Base-by-base conservation (phyloP, 2,113 vertebrate species). In the Puntigrus tetrazona region DNA sequence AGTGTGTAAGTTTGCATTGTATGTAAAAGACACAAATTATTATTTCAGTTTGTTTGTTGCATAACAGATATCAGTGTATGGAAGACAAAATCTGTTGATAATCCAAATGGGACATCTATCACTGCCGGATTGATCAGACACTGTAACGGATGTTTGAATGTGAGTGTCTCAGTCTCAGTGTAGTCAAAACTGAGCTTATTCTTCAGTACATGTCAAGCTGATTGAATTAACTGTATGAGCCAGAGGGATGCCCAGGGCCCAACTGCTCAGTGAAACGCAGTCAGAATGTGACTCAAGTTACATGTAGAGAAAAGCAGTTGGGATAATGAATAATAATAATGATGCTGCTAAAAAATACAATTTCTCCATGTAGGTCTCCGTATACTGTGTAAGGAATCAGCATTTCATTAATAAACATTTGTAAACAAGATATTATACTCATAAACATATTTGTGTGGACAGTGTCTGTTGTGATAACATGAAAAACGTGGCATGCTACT, bases 201-300 rank as follows among this genome's bases (percentile, higher is more conserved):
- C 14, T 78, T 52, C 75, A 63, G 18, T 52, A 14, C 80, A 57
- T 67, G 69, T 47, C 70, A 83, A 29, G 43, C 55, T 80, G 31
- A 61, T 70, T 50, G 45, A 75, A 87, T 85, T 52, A 83, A 82
- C 43, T 38, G 57, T 67, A 73, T 61, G 43, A 47, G 81, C 81
- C 50, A 16, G 27, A 79, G 69, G 78, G 41, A 59, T 34, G 29
- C n/a, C 3, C 3, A 52, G 38, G n/a, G 59, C 77, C 59, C 31
- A 59, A 52, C 27, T 70, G 52, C 73, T 55, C 31, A 50, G 50
- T 50, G 4, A 14, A 47, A 45, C 38, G 63, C 25, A 55, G 52
- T 76, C 27, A 81, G n/a, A 31, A 70, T 70, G 50, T 78, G 50
- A 41, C n/a, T 36, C 78, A 36, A 52, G 29, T 38, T 13, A 55